phyloP scores from a whole-genome alignment of 2,113 vertebrate species.

The Malurus melanocephalus region DNA sequence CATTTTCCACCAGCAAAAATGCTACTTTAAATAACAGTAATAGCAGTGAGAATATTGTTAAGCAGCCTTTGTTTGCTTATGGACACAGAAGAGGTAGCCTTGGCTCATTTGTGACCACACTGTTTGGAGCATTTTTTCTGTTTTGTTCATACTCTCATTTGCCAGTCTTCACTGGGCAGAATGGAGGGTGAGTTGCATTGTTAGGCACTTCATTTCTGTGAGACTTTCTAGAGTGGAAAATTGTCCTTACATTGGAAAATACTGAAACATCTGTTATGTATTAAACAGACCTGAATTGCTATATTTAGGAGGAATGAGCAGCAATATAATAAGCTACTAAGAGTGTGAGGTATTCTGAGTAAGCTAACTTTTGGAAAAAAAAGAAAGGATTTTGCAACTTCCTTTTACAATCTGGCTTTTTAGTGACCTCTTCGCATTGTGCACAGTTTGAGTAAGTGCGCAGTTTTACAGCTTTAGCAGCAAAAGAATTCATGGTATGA shows the following conservation, averaged over 20 bases:
- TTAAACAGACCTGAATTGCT: neutral
- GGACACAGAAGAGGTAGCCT: neutral
- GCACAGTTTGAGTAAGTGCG: neutral
- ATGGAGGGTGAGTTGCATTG: neutral
- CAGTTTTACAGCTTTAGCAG: neutral
- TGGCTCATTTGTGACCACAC: neutral
- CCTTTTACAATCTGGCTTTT: neutral
- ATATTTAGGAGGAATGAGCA: neutral
- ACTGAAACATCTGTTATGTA: neutral
- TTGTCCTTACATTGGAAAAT: fast-evolving
- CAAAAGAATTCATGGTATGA: neutral
- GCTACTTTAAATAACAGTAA: neutral
- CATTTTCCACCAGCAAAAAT: neutral
- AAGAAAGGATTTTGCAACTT: neutral
- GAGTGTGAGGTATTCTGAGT: neutral
- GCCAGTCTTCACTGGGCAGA: neutral
- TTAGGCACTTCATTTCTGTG: neutral
- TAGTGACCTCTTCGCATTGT: neutral
- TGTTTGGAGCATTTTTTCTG: neutral
- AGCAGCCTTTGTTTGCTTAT: neutral
- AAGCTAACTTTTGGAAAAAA: neutral
- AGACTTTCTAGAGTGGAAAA: neutral
- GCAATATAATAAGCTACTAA: neutral
- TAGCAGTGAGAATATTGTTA: neutral
- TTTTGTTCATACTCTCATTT: neutral